Percentiles rank a stretch among this genome's conserved stretches.
Evolutionary conservation across 2,113 vertebrate genomes (phyloP).

Genomic region (Gobiocypris rarus): DNA sequence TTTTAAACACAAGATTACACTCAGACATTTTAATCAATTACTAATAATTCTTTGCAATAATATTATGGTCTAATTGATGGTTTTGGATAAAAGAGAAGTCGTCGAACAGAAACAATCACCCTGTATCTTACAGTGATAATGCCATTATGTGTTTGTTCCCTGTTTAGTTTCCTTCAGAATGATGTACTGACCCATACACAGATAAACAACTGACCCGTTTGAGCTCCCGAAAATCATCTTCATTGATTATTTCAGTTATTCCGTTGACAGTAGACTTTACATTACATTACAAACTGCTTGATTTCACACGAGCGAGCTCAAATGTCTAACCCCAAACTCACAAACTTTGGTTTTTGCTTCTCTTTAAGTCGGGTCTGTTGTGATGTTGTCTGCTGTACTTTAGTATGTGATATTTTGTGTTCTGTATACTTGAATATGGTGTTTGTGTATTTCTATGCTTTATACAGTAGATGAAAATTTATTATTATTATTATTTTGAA

Average conservation of each 20-base stretch:
- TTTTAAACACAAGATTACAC: background rate
- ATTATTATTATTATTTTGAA: conserved; percentile 48
- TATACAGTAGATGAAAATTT: conserved; percentile 47
- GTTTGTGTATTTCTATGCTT: conserved; percentile 38
- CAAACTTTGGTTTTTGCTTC: background rate
- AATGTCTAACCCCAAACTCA: conserved; percentile 4
- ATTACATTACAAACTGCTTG: background rate
- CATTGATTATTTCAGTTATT: background rate
- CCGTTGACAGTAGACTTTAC: background rate
- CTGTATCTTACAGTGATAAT: background rate
- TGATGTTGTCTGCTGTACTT: conserved; percentile 21
- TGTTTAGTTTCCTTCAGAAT: background rate
- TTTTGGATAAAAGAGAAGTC: background rate
- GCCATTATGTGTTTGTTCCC: background rate
- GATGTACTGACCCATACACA: background rate
- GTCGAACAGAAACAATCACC: background rate
- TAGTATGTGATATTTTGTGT: conserved; percentile 31
- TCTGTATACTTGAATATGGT: conserved; percentile 56
- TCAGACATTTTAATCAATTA: background rate
- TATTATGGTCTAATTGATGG: background rate
- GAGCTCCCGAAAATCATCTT: background rate
- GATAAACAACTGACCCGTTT: background rate
- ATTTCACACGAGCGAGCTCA: background rate
- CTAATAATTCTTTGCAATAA: background rate
- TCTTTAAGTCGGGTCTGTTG: conserved; percentile 31